phyloP scores from a whole-genome alignment of 2,888 invertebrate genomes.

The Anagyrus pseudococci region DNA sequence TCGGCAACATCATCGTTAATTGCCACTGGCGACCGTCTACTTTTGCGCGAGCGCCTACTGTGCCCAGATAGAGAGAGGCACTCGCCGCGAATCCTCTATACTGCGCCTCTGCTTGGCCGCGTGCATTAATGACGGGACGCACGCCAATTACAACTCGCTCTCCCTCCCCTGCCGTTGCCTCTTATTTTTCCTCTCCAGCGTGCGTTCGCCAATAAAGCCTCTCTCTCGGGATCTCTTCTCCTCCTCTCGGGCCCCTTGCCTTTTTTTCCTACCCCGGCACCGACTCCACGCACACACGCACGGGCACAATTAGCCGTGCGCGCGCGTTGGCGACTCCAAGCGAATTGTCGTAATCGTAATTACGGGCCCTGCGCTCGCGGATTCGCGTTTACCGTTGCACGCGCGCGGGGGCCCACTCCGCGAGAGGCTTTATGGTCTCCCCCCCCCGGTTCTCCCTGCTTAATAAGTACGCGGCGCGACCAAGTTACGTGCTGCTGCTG shows the following conservation, averaged over 20 bases:
- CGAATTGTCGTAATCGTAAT: conserved; percentile 41
- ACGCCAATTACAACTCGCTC: conserved; percentile 26
- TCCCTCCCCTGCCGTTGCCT: conserved; percentile 5
- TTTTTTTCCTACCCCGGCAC: conserved; percentile 29
- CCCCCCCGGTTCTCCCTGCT: no score
- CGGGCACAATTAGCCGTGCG: conserved; percentile 38
- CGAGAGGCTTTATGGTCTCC: no score
- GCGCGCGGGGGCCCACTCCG: no score
- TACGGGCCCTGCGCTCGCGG: conserved; percentile 27
- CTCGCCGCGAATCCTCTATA: conserved; percentile 10
- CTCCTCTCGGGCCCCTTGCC: no score
- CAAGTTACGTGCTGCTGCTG: conserved; percentile 28
- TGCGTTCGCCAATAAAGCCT: background rate
- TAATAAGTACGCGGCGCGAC: conserved; percentile 38
- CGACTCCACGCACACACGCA: conserved; percentile 12
- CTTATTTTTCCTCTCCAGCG: background rate
- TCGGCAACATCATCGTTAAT: conserved; percentile 24
- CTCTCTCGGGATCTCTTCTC: no score
- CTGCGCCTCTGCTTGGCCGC: no score
- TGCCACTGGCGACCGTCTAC: conserved; percentile 33
- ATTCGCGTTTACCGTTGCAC: conserved; percentile 26
- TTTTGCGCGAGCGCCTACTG: conserved; percentile 17
- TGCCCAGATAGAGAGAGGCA: conserved; percentile 27
- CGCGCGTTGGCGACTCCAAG: conserved; percentile 3
- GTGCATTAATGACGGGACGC: conserved; percentile 27